These are phyloP conservation scores for Tetragonisca angustula DNA, from an alignment of 2,888 invertebrate species.

Conservation along the genomic window DNA sequence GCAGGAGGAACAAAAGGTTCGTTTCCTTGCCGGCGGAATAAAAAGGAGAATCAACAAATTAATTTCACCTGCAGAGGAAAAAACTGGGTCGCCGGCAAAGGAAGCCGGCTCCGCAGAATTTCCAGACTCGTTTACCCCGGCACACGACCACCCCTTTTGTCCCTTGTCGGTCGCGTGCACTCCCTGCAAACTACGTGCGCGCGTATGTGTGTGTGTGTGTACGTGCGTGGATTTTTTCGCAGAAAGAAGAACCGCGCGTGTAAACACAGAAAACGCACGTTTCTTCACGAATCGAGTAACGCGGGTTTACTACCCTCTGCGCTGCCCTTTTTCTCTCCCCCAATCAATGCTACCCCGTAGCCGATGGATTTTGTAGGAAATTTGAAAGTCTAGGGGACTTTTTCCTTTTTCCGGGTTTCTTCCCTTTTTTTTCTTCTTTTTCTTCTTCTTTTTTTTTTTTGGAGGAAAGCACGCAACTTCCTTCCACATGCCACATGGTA, in stretches of 20 bases:
- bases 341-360: conserved; percentile 8
- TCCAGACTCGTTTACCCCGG: conserved; percentile 11
- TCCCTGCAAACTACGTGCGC: conserved; percentile 7
- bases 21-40: background rate
- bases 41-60: conserved; percentile 7
- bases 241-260: conserved; percentile 46
- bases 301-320: conserved; percentile 32
- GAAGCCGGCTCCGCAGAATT: conserved; percentile 21
- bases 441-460: conserved; percentile 46
- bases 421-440: background rate
- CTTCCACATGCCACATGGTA: conserved; percentile 80
- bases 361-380: conserved; percentile 62
- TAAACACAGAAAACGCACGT: conserved; percentile 21
- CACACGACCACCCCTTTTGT: conserved; percentile 58
- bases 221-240: conserved; percentile 41
- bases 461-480: conserved; percentile 67
- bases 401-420: conserved; percentile 9
- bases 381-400: conserved; percentile 60
- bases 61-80: conserved; percentile 6
- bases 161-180: conserved; percentile 45
- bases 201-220: no score
- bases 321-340: conserved; percentile 9
- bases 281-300: conserved; percentile 14
- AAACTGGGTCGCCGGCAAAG: background rate
- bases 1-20: background rate